Evolutionary conservation across 1,140 invertebrate genomes (phyloP), one percentile per base, ranked within the genome.

Genomic region (Forficula auricularia): DNA sequence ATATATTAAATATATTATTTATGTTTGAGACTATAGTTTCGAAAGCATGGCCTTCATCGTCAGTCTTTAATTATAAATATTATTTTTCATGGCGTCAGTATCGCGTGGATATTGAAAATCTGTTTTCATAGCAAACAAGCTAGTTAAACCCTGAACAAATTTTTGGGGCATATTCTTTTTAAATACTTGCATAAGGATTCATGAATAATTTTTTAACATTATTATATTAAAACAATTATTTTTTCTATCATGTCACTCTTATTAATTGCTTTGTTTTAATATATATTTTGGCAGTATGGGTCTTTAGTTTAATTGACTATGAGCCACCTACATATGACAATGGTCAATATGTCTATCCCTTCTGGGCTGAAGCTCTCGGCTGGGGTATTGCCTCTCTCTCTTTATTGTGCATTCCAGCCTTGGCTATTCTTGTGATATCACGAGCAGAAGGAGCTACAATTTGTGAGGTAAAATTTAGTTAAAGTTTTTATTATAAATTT

Each of bases 271-370:
- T 3, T 44, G 40, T 46, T 40, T 38, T 22, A 19, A 34, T 46
- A 18, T 44, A 40, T 40, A 64, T 66, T 3, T 53, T 82, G 73
- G 75, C 76, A 37, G 73, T 91, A 13, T 88, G 83, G 83, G 72
- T 90, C 19, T 82, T 86, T 51, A 83, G 81, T 52, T 66, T 89
- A 51, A 77, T 88, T 22, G 83, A 89, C 60, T 89, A 90, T 58
- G 74, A 78, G 51, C 73, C 79, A 18, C 81, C 85, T 2, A 79
- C 73, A 35, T 84, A 88, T 55, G 73, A 75, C 48, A 79, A 79
- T 53, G 76, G 76, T 7, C 63, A 70, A 15, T 87, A 89, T 52
- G 61, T 65, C 15, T 92, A 86, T 59, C 86, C 88, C 1, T 58
- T 59, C 41, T 91, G 86, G 84, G 85, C 84, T 7, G 77, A 85